phyloP scores from a whole-genome alignment of 2,888 invertebrate species.

The Diaphora mendica region DNA sequence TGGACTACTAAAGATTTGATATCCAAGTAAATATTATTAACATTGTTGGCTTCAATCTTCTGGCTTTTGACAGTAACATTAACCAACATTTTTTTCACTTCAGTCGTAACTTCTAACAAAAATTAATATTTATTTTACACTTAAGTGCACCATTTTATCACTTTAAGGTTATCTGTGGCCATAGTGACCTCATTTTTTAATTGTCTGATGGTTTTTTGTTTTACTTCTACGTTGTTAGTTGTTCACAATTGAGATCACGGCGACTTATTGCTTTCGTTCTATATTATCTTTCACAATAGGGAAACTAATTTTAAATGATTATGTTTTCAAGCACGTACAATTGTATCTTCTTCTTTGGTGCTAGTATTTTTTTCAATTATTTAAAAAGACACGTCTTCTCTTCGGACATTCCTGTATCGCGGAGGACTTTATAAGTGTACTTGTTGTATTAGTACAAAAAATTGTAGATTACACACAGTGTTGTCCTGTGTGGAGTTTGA shows the following conservation, averaged over 20 bases:
- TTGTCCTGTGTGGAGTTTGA: too few relatives aligned
- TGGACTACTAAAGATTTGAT: not conserved
- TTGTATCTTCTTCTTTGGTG: not conserved
- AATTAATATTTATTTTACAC: constrained; percentile 65
- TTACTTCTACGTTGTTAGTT: constrained; percentile 40
- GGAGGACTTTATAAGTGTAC: too few relatives aligned
- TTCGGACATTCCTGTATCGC: too few relatives aligned
- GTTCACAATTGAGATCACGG: constrained; percentile 51
- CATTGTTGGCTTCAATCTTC: constrained; percentile 12
- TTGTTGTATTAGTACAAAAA: too few relatives aligned
- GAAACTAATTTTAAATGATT: constrained; percentile 8
- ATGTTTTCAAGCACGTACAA: not conserved
- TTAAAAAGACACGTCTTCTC: too few relatives aligned
- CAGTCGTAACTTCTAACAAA: constrained; percentile 51
- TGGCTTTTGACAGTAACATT: constrained; percentile 37
- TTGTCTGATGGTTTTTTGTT: constrained; percentile 54
- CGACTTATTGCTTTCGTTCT: constrained; percentile 30
- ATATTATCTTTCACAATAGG: constrained; percentile 35
- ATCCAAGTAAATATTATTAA: not conserved
- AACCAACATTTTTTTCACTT: constrained; percentile 47
- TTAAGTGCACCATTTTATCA: constrained; percentile 64
- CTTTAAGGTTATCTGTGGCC: constrained; percentile 56
- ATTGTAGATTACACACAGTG: too few relatives aligned
- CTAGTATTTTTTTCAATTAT: too few relatives aligned
- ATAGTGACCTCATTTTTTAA: constrained; percentile 65